Evolutionary conservation across 2,888 invertebrate genomes (phyloP), one percentile per base, ranked within the genome.

Genomic region (Malthinus seriepunctatus): DNA sequence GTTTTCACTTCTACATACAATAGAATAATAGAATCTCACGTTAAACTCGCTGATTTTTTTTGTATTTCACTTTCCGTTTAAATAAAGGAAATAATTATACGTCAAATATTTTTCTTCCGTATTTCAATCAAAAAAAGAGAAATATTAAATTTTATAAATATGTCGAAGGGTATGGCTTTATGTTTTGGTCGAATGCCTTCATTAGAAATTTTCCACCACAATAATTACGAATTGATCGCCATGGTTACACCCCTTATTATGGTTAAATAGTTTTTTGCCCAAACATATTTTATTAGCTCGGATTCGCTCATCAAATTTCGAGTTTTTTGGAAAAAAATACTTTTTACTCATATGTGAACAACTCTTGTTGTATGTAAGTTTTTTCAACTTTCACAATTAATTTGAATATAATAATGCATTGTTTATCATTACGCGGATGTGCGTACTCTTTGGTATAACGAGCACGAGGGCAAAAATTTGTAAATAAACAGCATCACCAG

Each of bases 191-290:
- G 60, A 64, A 60, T 46, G 54, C 52, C 42, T 56, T 54, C 52
- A 51, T 47, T 56, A 48, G 31, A 50, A 48, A 59, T 62, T 60
- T 64, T 64, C 60, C 61, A 51, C 56, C 32, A 32, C 45, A 51
- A 50, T 63, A 59, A 50, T 58, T 51, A 58, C 58, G 55, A 57
- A 58, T 51, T 56, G 56, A 63, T 63, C 63, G 56, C 63, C 63
- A 63, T 63, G 63, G 56, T 45, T 60, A 63, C 58, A 58, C 58
- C 60, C 63, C 53, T 51, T 48, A 54, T 63, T 51, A 52, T 56
- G 32, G 39, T 15, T 42, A 42, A 42, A 42, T 15, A 42, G 23
- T 23, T 23, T 23, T 23, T 23, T 5, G 3, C 5, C 23, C 23
- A 23, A 23, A 23, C 23, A 23, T 23, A n/a, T n/a, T n/a, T n/a